Evolutionary conservation across 2,113 vertebrate genomes (phyloP).

Genomic region (Pterocles orientalis): DNA sequence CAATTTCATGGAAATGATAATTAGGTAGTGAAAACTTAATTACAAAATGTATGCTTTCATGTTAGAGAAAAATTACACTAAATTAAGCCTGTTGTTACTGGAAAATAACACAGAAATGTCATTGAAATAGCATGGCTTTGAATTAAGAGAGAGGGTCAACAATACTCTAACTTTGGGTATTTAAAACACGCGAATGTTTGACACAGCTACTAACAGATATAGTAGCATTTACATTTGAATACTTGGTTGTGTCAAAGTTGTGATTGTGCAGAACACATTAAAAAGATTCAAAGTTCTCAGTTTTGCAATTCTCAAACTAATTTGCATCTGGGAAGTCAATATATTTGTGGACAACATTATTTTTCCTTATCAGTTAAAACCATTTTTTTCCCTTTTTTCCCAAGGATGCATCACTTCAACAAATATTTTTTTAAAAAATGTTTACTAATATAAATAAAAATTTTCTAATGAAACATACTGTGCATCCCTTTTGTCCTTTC

Average conservation of each 20-base stretch:
- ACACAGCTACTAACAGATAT: neutral
- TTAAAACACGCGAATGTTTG: neutral
- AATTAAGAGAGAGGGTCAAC: neutral
- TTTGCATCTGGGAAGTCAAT: neutral
- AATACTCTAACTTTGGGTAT: neutral
- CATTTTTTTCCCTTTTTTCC: neutral
- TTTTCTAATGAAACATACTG: neutral
- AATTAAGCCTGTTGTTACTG: neutral
- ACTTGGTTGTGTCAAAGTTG: neutral
- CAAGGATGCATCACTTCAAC: neutral
- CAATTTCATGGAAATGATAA: constrained; percentile 20
- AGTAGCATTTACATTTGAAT: neutral
- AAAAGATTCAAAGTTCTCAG: neutral
- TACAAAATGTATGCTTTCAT: constrained; percentile 31
- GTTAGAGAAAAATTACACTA: neutral
- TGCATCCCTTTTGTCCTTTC: neutral
- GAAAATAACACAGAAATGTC: neutral
- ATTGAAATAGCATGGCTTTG: constrained; percentile 11
- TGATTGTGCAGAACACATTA: neutral
- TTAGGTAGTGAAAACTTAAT: constrained; percentile 43
- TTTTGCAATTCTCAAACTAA: neutral
- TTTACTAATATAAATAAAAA: neutral
- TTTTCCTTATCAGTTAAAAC: neutral
- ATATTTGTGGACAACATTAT: neutral
- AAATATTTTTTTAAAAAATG: neutral